phyloP scores from a whole-genome alignment of 2,888 invertebrate species.

The Lutraria lutraria region DNA sequence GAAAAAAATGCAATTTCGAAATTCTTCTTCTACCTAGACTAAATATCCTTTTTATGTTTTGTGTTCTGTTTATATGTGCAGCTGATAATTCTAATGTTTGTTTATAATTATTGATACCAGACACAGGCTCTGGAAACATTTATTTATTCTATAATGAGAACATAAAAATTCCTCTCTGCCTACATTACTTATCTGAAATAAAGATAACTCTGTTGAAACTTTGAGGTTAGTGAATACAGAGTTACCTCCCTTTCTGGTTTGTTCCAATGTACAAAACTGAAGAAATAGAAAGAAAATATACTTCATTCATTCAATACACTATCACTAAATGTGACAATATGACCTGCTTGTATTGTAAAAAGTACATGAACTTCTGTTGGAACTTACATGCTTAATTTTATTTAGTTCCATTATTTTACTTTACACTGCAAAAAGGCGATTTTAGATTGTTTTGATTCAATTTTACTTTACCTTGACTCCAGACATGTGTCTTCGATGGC shows the following conservation, averaged over 20 bases:
- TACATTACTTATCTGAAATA: background rate
- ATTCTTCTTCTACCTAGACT: background rate
- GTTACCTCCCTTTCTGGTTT: conserved; percentile 12
- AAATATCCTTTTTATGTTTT: conserved; percentile 31
- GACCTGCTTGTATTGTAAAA: too few relatives aligned
- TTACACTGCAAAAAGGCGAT: too few relatives aligned
- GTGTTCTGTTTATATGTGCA: conserved; percentile 33
- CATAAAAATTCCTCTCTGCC: background rate
- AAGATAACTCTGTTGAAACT: background rate
- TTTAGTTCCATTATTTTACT: too few relatives aligned
- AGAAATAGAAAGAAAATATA: too few relatives aligned
- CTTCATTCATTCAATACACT: too few relatives aligned
- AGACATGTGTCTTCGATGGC: too few relatives aligned
- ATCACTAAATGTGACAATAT: too few relatives aligned
- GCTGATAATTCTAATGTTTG: conserved; percentile 19
- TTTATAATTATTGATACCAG: conserved; percentile 32
- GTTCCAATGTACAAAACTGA: background rate
- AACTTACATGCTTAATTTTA: too few relatives aligned
- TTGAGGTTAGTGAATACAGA: background rate
- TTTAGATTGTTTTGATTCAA: too few relatives aligned
- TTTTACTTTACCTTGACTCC: too few relatives aligned
- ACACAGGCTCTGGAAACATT: background rate
- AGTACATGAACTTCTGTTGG: too few relatives aligned
- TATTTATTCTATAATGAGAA: conserved; percentile 8
- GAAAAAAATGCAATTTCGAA: background rate